Evolutionary conservation across 2,113 vertebrate species (phyloP).

Genomic region (Solea senegalensis): DNA sequence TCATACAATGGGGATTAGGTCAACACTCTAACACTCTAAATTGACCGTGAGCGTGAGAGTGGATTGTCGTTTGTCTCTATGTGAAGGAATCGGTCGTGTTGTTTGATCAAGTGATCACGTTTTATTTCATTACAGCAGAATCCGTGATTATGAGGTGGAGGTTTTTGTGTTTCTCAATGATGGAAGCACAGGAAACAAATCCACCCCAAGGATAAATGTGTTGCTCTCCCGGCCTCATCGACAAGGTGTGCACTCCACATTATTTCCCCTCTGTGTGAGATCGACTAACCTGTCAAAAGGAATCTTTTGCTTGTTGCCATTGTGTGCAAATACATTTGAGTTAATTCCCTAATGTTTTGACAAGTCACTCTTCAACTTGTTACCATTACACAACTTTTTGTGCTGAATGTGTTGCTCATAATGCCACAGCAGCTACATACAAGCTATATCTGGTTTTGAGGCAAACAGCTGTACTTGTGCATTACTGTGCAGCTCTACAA

Average conservation of each 20-base stretch:
- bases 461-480: conserved; percentile 29
- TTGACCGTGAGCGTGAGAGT: no score
- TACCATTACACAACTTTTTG: background rate
- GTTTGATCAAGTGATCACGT: background rate
- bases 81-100: background rate
- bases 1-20: no score
- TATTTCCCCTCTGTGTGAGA: no score
- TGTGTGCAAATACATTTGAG: background rate
- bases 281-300: no score
- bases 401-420: background rate
- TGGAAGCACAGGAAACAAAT: background rate
- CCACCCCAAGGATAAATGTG: background rate
- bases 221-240: background rate
- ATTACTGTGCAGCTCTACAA: conserved; percentile 30
- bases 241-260: background rate
- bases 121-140: background rate
- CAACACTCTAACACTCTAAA: no score
- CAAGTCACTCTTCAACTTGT: no score
- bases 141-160: background rate
- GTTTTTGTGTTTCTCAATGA: background rate
- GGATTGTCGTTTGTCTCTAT: background rate
- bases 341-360: no score
- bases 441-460: conserved; percentile 37
- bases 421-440: background rate
- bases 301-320: no score